Conservation (phyloP, 1,140 invertebrate genomes). For the Drosophila truncata region DNA sequence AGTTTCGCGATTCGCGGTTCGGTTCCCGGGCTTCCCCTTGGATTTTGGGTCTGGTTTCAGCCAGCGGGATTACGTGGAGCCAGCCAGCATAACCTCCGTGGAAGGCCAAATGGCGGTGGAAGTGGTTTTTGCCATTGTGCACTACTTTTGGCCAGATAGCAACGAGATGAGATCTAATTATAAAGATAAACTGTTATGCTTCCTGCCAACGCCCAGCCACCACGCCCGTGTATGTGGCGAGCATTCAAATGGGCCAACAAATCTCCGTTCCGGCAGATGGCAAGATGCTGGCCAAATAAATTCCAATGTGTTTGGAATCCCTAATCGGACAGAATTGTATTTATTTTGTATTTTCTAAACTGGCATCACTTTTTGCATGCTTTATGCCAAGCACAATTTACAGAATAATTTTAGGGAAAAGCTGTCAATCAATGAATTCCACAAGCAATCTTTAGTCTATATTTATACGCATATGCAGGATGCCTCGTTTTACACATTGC, state of each 20-base stretch:
- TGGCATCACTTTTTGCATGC: not conserved
- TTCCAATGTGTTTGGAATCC: constrained; percentile 32
- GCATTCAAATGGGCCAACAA: constrained; percentile 58
- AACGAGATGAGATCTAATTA: constrained; percentile 68
- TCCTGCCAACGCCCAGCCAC: constrained; percentile 15
- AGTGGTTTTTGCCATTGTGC: constrained; percentile 47
- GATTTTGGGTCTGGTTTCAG: constrained; percentile 8
- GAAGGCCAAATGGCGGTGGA: constrained; percentile 21
- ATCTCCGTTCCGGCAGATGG: constrained; percentile 22
- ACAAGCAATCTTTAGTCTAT: not conserved
- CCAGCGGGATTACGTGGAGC: constrained; percentile 46
- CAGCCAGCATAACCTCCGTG: constrained; percentile 39
- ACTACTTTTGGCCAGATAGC: constrained; percentile 59
- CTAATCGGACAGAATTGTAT: not conserved
- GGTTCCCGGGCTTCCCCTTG: constrained; percentile 17
- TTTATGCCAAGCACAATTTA: constrained; percentile 5
- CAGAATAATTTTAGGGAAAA: not conserved
- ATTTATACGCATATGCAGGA: not conserved
- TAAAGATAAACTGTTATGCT: constrained; percentile 72
- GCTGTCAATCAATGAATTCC: not conserved
- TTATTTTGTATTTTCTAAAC: constrained; percentile 22
- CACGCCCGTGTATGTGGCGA: constrained; percentile 41
- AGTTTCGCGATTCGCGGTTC: constrained; percentile 69
- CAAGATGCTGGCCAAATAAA: constrained; percentile 35
- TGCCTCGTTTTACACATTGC: not conserved